phyloP scores from a whole-genome alignment of 1,140 invertebrate species.

The Orchestia grillus region DNA sequence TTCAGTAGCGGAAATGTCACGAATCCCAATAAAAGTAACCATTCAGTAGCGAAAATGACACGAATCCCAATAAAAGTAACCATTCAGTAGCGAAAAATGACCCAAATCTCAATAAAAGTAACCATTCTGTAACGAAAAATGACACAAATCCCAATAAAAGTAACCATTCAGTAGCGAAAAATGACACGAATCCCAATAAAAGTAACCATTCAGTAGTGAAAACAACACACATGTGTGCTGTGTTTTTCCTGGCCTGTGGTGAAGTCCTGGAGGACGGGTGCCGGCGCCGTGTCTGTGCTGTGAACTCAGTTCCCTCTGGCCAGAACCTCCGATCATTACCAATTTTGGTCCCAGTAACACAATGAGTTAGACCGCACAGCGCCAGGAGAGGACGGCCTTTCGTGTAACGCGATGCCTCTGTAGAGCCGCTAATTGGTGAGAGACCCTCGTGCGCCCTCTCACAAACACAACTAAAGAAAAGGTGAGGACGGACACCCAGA shows the following conservation, averaged over 20 bases:
- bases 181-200: no score
- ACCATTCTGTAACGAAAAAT: no score
- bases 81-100: no score
- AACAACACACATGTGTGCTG: neutral
- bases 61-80: no score
- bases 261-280: neutral
- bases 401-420: neutral
- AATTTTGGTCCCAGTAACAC: neutral
- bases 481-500: neutral
- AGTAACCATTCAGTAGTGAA: no score
- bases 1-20: neutral
- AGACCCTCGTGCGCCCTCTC: neutral
- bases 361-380: neutral
- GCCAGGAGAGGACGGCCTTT: neutral
- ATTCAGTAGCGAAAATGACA: no score
- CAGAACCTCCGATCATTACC: conserved; percentile 11
- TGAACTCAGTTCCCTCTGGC: neutral
- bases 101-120: no score
- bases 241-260: no score
- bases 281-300: neutral
- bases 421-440: neutral
- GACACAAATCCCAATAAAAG: no score
- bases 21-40: no score
- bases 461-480: neutral
- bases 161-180: no score